Conservation (phyloP, 2,888 invertebrate genomes). For the Leucophenga montana region DNA sequence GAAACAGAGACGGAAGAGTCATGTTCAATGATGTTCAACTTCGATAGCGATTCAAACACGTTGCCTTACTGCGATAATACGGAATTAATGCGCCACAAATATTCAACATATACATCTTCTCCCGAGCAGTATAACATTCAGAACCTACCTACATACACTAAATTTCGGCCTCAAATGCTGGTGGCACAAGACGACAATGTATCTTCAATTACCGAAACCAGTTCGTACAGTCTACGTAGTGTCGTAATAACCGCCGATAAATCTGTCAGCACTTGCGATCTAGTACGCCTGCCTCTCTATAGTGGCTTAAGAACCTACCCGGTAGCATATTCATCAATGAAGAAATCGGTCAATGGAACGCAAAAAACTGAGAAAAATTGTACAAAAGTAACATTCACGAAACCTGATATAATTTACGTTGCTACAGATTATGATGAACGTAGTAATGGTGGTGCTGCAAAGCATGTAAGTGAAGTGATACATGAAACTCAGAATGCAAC, state of each 20-base stretch:
- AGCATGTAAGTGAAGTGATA: neutral
- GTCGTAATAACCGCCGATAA: constrained; percentile 6
- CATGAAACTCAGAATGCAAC: neutral
- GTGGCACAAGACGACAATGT: neutral
- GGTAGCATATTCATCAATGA: neutral
- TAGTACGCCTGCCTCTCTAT: neutral
- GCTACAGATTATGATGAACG: neutral
- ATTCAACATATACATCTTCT: neutral
- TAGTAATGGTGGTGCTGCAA: neutral
- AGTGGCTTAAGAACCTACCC: neutral
- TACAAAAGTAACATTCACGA: constrained; percentile 12
- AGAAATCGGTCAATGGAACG: constrained; percentile 1
- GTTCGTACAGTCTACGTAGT: constrained; percentile 7
- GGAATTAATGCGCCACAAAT: neutral
- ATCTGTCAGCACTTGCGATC: constrained; percentile 4
- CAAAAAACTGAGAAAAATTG: neutral
- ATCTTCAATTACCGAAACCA: neutral
- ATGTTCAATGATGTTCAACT: too few species aligned
- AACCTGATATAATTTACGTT: neutral
- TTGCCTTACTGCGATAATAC: neutral
- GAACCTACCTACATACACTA: neutral
- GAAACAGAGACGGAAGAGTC: too few species aligned
- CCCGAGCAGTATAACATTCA: neutral
- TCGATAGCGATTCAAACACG: too few species aligned
- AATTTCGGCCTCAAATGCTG: neutral